A percentile compares a stretch with the other conserved stretches of the same genome.
Evolutionary conservation across 92 coral and sea anemone genomes (phyloP).

Genomic region (Porites cylindrica): DNA sequence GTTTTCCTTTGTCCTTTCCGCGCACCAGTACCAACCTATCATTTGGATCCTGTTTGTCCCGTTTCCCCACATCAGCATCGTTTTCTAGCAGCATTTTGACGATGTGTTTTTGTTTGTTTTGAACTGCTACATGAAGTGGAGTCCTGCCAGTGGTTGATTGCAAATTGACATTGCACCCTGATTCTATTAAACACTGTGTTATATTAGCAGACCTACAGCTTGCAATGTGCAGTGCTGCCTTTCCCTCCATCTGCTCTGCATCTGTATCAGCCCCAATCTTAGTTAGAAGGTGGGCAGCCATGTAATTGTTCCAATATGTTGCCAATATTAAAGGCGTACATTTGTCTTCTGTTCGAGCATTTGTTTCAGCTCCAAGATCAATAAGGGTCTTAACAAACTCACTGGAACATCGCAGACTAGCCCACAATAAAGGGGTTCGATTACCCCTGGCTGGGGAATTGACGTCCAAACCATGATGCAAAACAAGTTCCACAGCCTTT

Average conservation of each 20-base stretch:
- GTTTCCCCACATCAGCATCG: constrained; percentile 8
- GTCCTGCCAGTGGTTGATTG: constrained; percentile 26
- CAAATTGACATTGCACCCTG: constrained; percentile 28
- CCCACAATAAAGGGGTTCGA: constrained; percentile 48
- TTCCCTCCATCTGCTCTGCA: neutral
- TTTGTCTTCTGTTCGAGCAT: constrained; percentile 2
- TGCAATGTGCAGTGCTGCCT: constrained; percentile 22
- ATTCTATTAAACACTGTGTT: constrained; percentile 1
- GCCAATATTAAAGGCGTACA: constrained; percentile 38
- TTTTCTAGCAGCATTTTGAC: constrained; percentile 27
- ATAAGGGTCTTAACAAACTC: constrained; percentile 2
- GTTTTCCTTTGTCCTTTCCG: constrained; percentile 25
- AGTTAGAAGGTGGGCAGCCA: constrained; percentile 21
- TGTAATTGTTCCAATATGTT: constrained; percentile 38
- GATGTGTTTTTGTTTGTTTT: constrained; percentile 23
- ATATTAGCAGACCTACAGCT: constrained; percentile 2
- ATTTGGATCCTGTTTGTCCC: neutral
- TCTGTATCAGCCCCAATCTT: neutral
- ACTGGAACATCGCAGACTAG: constrained; percentile 10
- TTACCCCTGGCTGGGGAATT: constrained; percentile 18
- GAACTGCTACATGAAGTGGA: constrained; percentile 36
- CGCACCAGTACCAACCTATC: constrained; percentile 29
- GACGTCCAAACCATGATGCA: constrained; percentile 22
- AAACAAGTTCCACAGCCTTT: constrained; percentile 36
- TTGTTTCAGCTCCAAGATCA: constrained; percentile 40